phyloP scores from a whole-genome alignment of 2,888 invertebrate genomes.

The Drosophila tanythrix region DNA sequence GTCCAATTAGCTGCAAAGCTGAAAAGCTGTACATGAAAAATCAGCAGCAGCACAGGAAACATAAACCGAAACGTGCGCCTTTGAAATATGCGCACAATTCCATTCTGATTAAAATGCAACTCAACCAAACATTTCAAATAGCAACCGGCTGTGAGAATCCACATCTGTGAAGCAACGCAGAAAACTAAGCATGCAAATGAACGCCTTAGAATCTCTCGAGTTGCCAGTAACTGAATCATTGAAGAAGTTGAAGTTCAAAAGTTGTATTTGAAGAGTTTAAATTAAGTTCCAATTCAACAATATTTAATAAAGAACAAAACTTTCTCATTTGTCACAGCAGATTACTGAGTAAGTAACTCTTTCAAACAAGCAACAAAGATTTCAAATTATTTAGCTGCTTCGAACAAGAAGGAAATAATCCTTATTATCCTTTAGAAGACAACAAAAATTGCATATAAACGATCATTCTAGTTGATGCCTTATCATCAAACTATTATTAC shows the following conservation, averaged over 20 bases:
- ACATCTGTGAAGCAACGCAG: neutral
- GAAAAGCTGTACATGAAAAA: slow-evolving; percentile 10
- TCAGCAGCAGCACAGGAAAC: slow-evolving; percentile 20
- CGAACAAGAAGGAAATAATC: neutral
- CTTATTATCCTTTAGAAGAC: neutral
- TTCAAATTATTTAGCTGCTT: neutral
- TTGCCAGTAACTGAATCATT: neutral
- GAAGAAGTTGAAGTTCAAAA: no score
- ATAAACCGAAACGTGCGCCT: slow-evolving; percentile 33
- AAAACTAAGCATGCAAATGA: neutral
- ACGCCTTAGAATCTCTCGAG: neutral
- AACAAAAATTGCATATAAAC: no score
- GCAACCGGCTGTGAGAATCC: neutral
- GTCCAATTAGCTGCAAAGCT: slow-evolving; percentile 43
- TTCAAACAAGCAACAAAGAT: neutral
- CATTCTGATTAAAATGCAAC: neutral
- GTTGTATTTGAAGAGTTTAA: neutral
- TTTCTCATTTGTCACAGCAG: neutral
- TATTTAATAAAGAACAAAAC: neutral
- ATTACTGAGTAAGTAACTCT: neutral
- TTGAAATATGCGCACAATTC: slow-evolving; percentile 1
- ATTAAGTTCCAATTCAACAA: neutral
- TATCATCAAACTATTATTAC: neutral
- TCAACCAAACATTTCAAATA: neutral
- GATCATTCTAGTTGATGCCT: no score